Percentiles rank a stretch among this genome's conserved stretches.
Evolutionary conservation across 2,888 invertebrate genomes (phyloP).

Genomic region (Hypselothyrea guttata): DNA sequence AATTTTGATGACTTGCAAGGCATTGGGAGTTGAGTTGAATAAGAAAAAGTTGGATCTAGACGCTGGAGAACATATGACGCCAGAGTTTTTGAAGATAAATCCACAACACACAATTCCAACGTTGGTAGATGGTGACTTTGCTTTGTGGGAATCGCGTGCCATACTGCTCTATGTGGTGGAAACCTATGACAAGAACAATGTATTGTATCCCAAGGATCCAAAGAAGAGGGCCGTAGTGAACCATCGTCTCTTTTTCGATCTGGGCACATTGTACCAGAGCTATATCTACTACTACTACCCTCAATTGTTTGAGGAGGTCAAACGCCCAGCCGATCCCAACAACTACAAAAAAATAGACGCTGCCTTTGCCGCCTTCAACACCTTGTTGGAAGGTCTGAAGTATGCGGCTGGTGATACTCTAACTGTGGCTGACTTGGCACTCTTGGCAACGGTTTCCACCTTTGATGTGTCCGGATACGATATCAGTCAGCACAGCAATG

Average conservation of each 20-base stretch:
- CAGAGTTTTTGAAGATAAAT: slow-evolving; percentile 89
- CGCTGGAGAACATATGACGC: slow-evolving; percentile 86
- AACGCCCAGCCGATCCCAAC: slow-evolving; percentile 85
- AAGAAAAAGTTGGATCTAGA: slow-evolving; percentile 84
- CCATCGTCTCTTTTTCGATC: slow-evolving; percentile 90
- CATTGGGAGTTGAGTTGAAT: slow-evolving; percentile 86
- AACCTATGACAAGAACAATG: slow-evolving; percentile 89
- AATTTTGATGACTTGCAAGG: slow-evolving; percentile 85
- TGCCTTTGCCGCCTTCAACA: slow-evolving; percentile 86
- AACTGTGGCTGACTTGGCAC: slow-evolving; percentile 89
- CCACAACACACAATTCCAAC: slow-evolving; percentile 93
- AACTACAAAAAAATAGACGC: slow-evolving; percentile 87
- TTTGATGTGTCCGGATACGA: slow-evolving; percentile 87
- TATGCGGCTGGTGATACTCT: slow-evolving; percentile 88
- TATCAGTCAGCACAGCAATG: slow-evolving; percentile 86
- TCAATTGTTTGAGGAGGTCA: slow-evolving; percentile 84
- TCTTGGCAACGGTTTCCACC: slow-evolving; percentile 87
- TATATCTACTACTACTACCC: slow-evolving; percentile 88
- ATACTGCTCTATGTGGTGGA: slow-evolving; percentile 90
- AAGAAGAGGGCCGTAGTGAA: slow-evolving; percentile 89
- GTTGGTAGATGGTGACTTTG: slow-evolving; percentile 90
- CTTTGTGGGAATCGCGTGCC: slow-evolving; percentile 91
- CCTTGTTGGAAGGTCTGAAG: slow-evolving; percentile 86
- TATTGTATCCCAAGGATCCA: slow-evolving; percentile 89
- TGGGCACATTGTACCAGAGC: slow-evolving; percentile 88